Evolutionary conservation across 2,113 vertebrate species (phyloP), one percentile per base, ranked within the genome.

Genomic region (Tenrec ecaudatus): DNA sequence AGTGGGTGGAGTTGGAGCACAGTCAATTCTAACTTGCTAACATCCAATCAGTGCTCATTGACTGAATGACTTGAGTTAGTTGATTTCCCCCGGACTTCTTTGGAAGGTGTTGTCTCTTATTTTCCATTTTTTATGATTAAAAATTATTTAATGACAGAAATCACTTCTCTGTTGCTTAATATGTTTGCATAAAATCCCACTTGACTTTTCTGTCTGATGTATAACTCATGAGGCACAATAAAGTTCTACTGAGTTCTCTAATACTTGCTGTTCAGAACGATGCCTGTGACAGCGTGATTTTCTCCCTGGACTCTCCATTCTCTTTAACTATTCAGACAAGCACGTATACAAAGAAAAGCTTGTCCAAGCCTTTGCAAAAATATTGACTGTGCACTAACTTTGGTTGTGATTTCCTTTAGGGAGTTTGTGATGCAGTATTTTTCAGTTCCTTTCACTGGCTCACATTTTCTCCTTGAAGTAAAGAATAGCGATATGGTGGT

Each of bases 1-100:
- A 97, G 96, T 97, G 96, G 97, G 96, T 96, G 97, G 95, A 97
- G 97, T 71, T 97, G 94, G 92, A 98, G 97, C 90, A 96, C 97
- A 98, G 96, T 90, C 96, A 94, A 97, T 97, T 96, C 95, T 86
- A 85, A 95, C 88, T 91, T 96, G 96, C 97, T 97, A 95, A 98
- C 97, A 95, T 97, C 96, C 79, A 97, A 96, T 98, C 96, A 97
- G 84, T 95, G 0, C 77, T 97, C 95, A 96, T 95, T 97, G 97
- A 97, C 96, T 96, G 96, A 97, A 97, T 96, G 84, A 96, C 96
- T 97, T 95, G 68, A 97, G 97, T 96, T 98, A 97, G 95, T 91
- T 98, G 97, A 97, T 97, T 95, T 97, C 96, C 96, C 95, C 89
- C 94, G 94, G 86, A 96, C 94, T 97, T 97, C 96, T 96, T 31